These are phyloP conservation scores for Megaceryle torquata DNA, from an alignment of 2,113 vertebrate species.

Conservation along the genomic window DNA sequence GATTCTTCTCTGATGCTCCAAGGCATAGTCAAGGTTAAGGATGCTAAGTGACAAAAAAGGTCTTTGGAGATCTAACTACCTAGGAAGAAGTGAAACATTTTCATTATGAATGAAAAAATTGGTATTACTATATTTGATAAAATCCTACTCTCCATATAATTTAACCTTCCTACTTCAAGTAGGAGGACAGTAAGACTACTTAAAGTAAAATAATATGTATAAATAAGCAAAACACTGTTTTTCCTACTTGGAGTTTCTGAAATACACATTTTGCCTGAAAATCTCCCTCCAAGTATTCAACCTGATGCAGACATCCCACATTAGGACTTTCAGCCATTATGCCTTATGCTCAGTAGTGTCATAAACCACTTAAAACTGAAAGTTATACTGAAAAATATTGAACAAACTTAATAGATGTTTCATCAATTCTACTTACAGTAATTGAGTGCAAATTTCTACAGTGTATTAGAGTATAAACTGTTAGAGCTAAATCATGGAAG, in stretches of 20 bases:
- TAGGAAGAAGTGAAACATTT: background rate
- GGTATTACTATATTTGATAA: background rate
- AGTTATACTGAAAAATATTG: background rate
- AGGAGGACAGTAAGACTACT: background rate
- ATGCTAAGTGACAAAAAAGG: background rate
- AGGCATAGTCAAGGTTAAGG: background rate
- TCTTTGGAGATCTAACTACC: background rate
- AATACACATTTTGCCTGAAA: background rate
- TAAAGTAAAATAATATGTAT: background rate
- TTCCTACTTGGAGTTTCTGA: background rate
- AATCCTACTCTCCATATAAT: background rate
- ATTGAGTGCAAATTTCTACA: background rate
- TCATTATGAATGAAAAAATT: background rate
- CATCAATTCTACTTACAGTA: background rate
- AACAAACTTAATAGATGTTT: background rate
- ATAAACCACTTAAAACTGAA: background rate
- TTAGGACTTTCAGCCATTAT: background rate
- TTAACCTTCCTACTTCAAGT: background rate
- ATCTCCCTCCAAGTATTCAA: background rate
- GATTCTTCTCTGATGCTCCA: background rate
- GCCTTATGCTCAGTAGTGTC: background rate
- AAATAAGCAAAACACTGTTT: background rate
- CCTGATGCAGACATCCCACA: background rate
- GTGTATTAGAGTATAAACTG: background rate
- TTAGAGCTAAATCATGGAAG: background rate